Base-by-base conservation (phyloP, 2,888 invertebrate species). In the Polydesmus complanatus region DNA sequence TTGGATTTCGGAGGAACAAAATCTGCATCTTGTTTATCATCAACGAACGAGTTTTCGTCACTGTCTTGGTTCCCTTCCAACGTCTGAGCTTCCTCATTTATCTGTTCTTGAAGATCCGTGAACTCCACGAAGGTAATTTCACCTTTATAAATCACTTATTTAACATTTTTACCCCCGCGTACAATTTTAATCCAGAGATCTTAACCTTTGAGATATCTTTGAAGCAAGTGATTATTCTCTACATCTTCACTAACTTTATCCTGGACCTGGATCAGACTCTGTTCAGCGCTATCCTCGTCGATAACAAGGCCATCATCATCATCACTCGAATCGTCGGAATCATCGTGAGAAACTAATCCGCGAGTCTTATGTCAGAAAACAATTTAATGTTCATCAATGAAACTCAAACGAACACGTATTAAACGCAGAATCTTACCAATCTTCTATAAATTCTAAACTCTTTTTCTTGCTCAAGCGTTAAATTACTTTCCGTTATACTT, bases 121-220 rank as follows among this genome's bases (percentile, higher is more conserved):
- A 60, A 85, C 65, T 87, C 86, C 27, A 82, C 81, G 67, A 86
- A 85, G 27, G 84, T 80, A 67, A 85, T 78, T 73, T 85, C 81
- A 1, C 86, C 87, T n/a, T n/a, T n/a, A n/a, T n/a, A n/a, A n/a
- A n/a, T n/a, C n/a, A n/a, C n/a, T n/a, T 68, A 56, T n/a, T 21
- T 52, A 37, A 61, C 14, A 14, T 37, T 37, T 37, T 37, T 37
- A 37, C 5, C 14, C 5, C 37, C 37, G 14, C 14, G 37, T 37
- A 37, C 37, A 37, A 14, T 37, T 14, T 37, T 37, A 8, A 37
- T 37, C 5, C 14, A 37, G 14, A 37, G 14, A n/a, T n/a, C n/a
- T n/a, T n/a, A n/a, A n/a, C n/a, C n/a, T n/a, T n/a, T n/a, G n/a
- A n/a, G n/a, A n/a, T n/a, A n/a, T n/a, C n/a, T n/a, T n/a, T n/a